These are phyloP conservation scores for Rissa tridactyla DNA, from an alignment of 2,113 vertebrate genomes.

Conservation along the genomic window DNA sequence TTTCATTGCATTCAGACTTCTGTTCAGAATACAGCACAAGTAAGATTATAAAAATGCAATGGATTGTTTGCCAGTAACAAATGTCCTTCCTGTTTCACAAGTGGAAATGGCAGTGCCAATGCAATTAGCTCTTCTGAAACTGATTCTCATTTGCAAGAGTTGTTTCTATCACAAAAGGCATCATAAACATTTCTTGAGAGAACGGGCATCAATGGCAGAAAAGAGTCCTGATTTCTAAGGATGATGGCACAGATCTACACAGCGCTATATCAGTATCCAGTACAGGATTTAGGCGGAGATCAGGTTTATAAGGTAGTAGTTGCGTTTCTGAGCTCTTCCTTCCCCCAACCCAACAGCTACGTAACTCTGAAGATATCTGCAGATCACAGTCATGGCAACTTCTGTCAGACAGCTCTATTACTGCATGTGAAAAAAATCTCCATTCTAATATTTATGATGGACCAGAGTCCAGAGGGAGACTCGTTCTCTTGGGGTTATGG, in stretches of 20 bases:
- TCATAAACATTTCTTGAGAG: background rate
- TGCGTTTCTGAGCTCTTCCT: background rate
- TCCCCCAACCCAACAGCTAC: background rate
- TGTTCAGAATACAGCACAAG: background rate
- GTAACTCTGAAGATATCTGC: background rate
- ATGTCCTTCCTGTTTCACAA: background rate
- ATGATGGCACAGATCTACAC: background rate
- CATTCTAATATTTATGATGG: background rate
- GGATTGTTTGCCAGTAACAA: background rate
- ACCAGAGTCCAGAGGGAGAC: background rate
- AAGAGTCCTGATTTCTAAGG: background rate
- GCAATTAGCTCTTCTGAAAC: background rate
- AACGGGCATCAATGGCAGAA: background rate
- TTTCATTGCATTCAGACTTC: background rate
- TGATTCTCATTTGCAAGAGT: background rate
- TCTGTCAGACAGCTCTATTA: background rate
- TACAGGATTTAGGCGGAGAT: background rate
- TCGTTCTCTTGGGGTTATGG: background rate
- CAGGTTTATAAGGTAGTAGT: background rate
- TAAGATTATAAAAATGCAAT: background rate
- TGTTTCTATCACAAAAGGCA: background rate
- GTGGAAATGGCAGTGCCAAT: background rate
- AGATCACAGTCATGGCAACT: background rate
- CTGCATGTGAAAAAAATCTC: background rate
- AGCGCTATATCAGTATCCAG: background rate